Base-by-base conservation (phyloP, 2,888 invertebrate species). In the Ophion slaviceki region DNA sequence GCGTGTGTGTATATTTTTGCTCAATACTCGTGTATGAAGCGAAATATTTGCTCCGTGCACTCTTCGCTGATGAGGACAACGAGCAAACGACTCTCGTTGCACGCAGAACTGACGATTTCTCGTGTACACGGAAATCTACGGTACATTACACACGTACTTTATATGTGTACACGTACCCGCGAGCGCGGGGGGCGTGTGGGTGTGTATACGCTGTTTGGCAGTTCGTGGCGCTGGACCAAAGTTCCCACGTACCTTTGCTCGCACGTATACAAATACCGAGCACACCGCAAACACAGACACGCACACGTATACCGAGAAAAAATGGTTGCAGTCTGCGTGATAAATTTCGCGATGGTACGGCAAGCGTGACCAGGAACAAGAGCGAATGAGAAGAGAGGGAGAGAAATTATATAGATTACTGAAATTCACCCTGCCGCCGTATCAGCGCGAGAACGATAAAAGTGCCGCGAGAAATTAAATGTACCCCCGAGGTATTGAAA, bases 181-280 rank as follows among this genome's bases (percentile, higher is more conserved):
- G 57, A 53, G 67, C 28, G 45, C 59, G 14, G 53, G 53, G 45
- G 40, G 62, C 45, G 24, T 32, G 32, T n/a, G 24, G 24, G 28
- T 62, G 24, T 62, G 32, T 66, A 45, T 75, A 36, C 78, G 76
- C 70, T 71, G 75, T 32, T 64, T 68, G 66, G 47, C 79, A 82
- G 79, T 79, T 85, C 71, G 82, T 82, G 82, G 82, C 66, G 85
- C 59, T 82, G 79, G 85, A 78, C 75, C 85, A 64, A 57, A 79
- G 82, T 85, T 85, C 85, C 85, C 85, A 85, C 85, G 85, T 79
- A 82, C 79, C 79, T 85, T 85, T 85, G 75, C 75, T 78, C 85
- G 70, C 75, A 79, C 66, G 64, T 72, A 36, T 36, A 66, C 76
- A 53, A 66, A 76, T 20, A 76, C 24, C 8, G 20, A 17, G 17